Conservation (phyloP, 30 jellyfish, hydroid and myxozoan genomes). For the Cassiopea xamachana region DNA sequence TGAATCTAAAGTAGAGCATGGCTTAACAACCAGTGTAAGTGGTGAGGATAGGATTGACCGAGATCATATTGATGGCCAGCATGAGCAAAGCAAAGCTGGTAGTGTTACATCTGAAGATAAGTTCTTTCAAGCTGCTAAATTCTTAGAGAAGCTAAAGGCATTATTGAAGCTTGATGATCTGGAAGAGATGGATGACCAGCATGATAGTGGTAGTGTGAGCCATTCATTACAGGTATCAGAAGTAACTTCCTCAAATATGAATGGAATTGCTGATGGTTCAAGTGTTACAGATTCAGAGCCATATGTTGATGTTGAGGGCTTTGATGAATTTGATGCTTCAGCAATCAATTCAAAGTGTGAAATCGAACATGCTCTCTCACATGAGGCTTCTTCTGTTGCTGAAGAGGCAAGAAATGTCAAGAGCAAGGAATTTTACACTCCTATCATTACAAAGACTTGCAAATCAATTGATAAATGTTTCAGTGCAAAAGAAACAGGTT, state of each 20-base stretch:
- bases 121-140: conserved; percentile 9
- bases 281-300: not conserved
- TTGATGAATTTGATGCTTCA: not conserved
- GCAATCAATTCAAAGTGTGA: not conserved
- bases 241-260: conserved; percentile 28
- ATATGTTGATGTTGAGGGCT: not conserved
- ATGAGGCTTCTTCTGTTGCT: not conserved
- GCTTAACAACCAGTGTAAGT: not conserved
- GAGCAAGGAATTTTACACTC: not conserved
- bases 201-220: not conserved
- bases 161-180: conserved; percentile 15
- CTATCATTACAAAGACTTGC: no score
- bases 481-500: no score
- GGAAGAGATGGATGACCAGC: not conserved
- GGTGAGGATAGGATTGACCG: not conserved
- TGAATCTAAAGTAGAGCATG: not conserved
- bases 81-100: not conserved
- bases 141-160: conserved; percentile 25
- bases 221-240: conserved; percentile 40
- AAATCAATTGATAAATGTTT: no score
- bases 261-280: not conserved
- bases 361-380: not conserved
- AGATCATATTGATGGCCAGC: not conserved
- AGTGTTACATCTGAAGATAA: not conserved
- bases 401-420: not conserved